phyloP scores from a whole-genome alignment of 2,888 invertebrate genomes.

The Elegia similella region DNA sequence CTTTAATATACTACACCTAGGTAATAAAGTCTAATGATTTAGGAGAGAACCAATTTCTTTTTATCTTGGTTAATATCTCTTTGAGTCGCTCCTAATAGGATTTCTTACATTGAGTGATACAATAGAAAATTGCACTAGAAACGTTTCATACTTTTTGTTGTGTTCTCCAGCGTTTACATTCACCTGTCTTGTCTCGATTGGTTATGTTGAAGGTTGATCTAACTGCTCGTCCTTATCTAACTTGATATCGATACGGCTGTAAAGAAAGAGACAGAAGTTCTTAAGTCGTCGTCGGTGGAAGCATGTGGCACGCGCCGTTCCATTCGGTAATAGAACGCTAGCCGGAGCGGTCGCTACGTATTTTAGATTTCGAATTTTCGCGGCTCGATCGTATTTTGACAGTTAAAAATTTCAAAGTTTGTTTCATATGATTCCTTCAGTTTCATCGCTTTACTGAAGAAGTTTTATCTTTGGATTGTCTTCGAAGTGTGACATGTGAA shows the following conservation, averaged over 20 bases:
- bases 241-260: conserved; percentile 34
- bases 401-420: conserved; percentile 40
- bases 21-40: neutral
- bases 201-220: conserved; percentile 43
- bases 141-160: conserved; percentile 69
- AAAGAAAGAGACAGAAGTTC: conserved; percentile 66
- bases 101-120: conserved; percentile 40
- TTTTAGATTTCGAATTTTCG: conserved; percentile 43
- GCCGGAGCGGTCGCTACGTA: conserved; percentile 52
- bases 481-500: conserved; percentile 36
- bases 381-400: conserved; percentile 67
- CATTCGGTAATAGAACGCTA: conserved; percentile 73
- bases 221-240: conserved; percentile 62
- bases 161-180: conserved; percentile 65
- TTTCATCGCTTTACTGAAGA: conserved; percentile 24
- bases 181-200: conserved; percentile 66
- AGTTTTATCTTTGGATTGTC: conserved; percentile 26
- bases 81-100: neutral
- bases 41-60: neutral
- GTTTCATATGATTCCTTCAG: conserved; percentile 25
- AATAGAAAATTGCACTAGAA: conserved; percentile 63
- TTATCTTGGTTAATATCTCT: neutral
- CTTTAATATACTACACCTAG: neutral
- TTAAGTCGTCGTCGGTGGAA: conserved; percentile 48
- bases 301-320: conserved; percentile 76